Base-by-base conservation (phyloP, 2,113 vertebrate species). In the Clupea harengus region DNA sequence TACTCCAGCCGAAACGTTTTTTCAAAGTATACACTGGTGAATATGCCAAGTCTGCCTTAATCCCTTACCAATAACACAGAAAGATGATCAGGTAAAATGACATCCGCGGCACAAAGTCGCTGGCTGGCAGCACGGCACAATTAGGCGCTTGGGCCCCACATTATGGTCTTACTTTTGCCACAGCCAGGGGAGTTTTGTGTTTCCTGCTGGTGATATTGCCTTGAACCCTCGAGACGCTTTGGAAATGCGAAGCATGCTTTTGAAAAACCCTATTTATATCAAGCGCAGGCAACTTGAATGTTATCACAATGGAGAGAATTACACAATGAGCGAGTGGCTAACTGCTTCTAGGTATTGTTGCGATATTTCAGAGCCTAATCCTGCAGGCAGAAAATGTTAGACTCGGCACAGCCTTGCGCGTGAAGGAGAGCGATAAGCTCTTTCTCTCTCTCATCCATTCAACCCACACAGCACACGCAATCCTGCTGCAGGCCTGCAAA, bases 341-440 rank as follows among this genome's bases (percentile, higher is more conserved):
- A 64, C 81, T 87, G 78, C 50, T 81, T 28, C 82, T 52, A 86
- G 47, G 83, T 88, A 86, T 84, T 89, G 89, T 81, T 85, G 89
- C 9, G 49, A 88, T 86, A 89, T 85, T 89, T 86, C 54, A 15
- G 64, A 83, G 88, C 81, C 81, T 89, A 86, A 89, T 88, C 88
- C 85, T 8, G 17, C 87, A 87, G 83, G 86, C 85, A 87, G 75
- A 15, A 78, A 78, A 46, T 78, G 87, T 39, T 85, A 49, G 83
- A 81, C 83, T 82, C 80, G 82, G 84, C 50, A 20, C 45, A 81
- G 39, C 67, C 83, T 83, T 45, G 86, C 57, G 85, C 75, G 85
- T 44, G 83, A 78, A 78, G 72, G 72, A 49, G 44, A 45, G 57
- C 32, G 87, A 86, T 89, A 88, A 88, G 87, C 81, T 50, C 10